Conservation (phyloP, 2,113 vertebrate genomes). For the Rhynchomys soricoides region DNA sequence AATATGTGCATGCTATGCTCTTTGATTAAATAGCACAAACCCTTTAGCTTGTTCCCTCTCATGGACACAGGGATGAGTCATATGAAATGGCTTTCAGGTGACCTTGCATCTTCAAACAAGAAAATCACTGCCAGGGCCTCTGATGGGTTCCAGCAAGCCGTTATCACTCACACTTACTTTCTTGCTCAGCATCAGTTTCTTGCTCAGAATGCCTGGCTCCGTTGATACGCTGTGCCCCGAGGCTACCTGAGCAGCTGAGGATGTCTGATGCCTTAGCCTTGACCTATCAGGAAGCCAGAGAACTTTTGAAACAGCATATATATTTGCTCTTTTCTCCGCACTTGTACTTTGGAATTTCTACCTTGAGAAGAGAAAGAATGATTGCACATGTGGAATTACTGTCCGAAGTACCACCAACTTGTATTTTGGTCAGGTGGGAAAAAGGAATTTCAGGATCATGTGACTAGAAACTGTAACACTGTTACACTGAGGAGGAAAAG, state of each 20-base stretch:
- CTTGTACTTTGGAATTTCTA: not conserved
- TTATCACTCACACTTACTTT: not conserved
- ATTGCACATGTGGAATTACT: not conserved
- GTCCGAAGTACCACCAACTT: not conserved
- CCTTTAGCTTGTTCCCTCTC: not conserved
- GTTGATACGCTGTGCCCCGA: not conserved
- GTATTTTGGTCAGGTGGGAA: not conserved
- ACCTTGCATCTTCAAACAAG: not conserved
- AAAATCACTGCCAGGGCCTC: not conserved
- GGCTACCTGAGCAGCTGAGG: not conserved
- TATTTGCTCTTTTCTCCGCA: not conserved
- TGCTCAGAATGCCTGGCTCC: not conserved
- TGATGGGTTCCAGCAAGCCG: not conserved
- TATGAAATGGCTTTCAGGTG: not conserved
- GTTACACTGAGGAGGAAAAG: not conserved
- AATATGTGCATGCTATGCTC: not conserved
- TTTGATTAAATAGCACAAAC: constrained; percentile 42
- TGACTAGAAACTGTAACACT: constrained; percentile 28
- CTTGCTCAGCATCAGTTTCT: not conserved
- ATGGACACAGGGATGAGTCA: not conserved
- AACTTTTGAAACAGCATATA: not conserved
- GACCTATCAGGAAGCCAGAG: not conserved
- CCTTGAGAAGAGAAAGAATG: not conserved
- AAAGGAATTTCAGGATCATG: not conserved
- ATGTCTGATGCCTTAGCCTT: not conserved